Evolutionary conservation across 2,113 vertebrate species (phyloP).

Genomic region (Argyrosomus japonicus): DNA sequence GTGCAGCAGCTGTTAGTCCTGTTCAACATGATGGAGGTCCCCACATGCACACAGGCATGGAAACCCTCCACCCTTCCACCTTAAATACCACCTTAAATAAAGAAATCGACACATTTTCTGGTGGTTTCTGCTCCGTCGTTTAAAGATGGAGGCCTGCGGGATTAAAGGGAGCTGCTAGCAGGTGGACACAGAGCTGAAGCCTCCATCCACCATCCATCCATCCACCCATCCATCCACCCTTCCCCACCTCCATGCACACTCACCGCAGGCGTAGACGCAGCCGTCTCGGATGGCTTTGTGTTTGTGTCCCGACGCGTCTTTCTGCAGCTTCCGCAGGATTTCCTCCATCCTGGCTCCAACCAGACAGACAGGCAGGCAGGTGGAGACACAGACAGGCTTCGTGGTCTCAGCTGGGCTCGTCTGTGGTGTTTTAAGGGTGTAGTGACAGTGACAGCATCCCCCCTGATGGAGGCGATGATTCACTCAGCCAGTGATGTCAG

Average conservation of each 20-base stretch:
- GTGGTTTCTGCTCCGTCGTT: too few species aligned
- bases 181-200: constrained; percentile 3
- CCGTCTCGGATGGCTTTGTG: constrained; percentile 92
- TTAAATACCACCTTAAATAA: background rate
- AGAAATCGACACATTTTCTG: too few species aligned
- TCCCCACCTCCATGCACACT: constrained; percentile 65
- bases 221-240: background rate
- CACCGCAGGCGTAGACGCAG: constrained; percentile 91
- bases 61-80: background rate
- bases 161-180: background rate
- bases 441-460: constrained; percentile 62
- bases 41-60: background rate
- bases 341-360: constrained; percentile 88
- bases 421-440: constrained; percentile 29
- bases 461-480: constrained; percentile 60
- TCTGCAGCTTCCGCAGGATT: constrained; percentile 91
- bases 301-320: constrained; percentile 93
- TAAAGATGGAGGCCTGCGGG: background rate
- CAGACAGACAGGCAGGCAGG: too few species aligned
- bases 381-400: background rate
- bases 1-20: background rate
- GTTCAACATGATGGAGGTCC: background rate
- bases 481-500: constrained; percentile 64
- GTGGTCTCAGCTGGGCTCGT: background rate
- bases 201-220: background rate